These are phyloP conservation scores for Chloroceryle amazona DNA, from an alignment of 2,797 vertebrate genomes.

Conservation along the genomic window DNA sequence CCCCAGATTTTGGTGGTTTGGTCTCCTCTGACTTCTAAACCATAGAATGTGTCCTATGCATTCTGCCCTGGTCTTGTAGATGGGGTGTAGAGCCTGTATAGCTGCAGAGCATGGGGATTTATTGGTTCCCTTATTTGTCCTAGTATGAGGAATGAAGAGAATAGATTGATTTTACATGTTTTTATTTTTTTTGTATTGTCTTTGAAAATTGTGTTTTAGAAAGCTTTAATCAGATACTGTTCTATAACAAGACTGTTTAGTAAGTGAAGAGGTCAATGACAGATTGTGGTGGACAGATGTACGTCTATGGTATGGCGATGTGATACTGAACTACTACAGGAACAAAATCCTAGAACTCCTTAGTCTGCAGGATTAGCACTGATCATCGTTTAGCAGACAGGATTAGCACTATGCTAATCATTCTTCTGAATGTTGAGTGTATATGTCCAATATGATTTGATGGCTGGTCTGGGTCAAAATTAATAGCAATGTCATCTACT, in stretches of 20 bases:
- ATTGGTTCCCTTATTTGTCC: background rate
- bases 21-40: background rate
- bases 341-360: background rate
- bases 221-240: background rate
- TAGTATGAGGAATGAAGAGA: background rate
- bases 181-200: background rate
- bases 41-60: rapidly evolving
- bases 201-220: background rate
- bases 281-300: background rate
- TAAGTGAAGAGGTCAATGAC: background rate
- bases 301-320: rapidly evolving
- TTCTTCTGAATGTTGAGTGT: background rate
- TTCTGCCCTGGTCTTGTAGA: background rate
- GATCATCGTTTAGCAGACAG: background rate
- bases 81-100: background rate
- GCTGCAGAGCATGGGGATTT: no score
- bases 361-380: background rate
- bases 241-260: background rate
- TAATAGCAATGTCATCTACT: background rate
- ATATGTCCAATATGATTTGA: background rate
- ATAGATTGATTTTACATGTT: rapidly evolving
- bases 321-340: background rate
- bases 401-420: background rate
- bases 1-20: background rate
- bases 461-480: background rate